phyloP scores from a whole-genome alignment of 2,797 vertebrate genomes.

The Sebastes nivosus region DNA sequence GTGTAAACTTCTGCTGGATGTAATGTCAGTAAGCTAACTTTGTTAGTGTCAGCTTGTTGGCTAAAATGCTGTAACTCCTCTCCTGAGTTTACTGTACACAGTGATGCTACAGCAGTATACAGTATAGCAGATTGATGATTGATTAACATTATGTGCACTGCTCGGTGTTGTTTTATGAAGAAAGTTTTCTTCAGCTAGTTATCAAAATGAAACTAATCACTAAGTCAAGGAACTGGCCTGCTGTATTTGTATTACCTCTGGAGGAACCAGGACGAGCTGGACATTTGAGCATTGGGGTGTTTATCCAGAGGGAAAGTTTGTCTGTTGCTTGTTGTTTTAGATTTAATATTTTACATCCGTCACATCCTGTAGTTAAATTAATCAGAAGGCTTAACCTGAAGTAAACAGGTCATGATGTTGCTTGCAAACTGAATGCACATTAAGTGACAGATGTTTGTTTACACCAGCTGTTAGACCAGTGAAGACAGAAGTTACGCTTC shows the following conservation, averaged over 20 bases:
- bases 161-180: background rate
- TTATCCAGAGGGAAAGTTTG: background rate
- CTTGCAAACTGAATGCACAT: constrained; percentile 30
- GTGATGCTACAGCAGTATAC: too few species aligned
- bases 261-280: background rate
- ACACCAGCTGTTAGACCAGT: constrained; percentile 42
- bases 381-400: constrained; percentile 14
- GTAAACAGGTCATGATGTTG: constrained; percentile 19
- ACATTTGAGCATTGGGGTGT: background rate
- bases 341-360: background rate
- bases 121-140: too few species aligned
- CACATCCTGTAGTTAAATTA: constrained; percentile 1
- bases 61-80: too few species aligned
- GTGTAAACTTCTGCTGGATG: too few species aligned
- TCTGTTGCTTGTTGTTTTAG: background rate
- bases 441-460: constrained; percentile 59
- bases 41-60: too few species aligned
- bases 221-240: background rate
- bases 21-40: too few species aligned
- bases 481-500: constrained; percentile 55
- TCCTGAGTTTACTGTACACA: too few species aligned
- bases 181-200: background rate
- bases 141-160: too few species aligned
- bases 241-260: too few species aligned
- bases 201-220: background rate